These are phyloP conservation scores for Noturus placidus DNA, from an alignment of 2,113 vertebrate genomes.

Conservation along the genomic window DNA sequence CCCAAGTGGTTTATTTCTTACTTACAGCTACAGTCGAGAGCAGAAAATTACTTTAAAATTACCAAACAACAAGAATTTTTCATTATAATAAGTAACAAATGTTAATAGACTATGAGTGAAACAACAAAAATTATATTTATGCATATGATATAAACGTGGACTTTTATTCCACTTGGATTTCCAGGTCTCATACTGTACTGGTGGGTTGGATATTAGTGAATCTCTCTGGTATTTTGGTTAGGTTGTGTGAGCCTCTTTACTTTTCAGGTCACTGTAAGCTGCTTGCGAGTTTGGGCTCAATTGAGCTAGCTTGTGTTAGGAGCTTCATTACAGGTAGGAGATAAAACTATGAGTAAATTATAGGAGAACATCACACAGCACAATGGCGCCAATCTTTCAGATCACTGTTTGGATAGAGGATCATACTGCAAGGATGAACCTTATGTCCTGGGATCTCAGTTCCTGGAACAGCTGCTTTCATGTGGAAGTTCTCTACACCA, in stretches of 20 bases:
- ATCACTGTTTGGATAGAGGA: neutral
- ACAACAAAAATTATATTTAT: neutral
- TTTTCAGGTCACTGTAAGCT: neutral
- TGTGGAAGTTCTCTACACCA: constrained; percentile 81
- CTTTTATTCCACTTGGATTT: neutral
- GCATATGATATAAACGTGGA: neutral
- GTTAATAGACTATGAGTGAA: neutral
- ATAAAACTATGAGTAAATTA: neutral
- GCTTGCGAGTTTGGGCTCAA: neutral
- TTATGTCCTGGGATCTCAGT: constrained; percentile 87
- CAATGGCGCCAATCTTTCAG: neutral
- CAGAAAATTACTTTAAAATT: neutral
- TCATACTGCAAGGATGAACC: constrained; percentile 10
- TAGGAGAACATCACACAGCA: neutral
- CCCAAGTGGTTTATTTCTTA: no score
- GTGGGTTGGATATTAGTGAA: neutral
- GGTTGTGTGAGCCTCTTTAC: neutral
- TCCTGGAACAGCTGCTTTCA: constrained; percentile 91
- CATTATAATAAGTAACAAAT: no score
- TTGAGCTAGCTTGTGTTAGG: neutral
- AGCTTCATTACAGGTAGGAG: neutral
- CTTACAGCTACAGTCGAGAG: neutral
- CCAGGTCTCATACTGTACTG: no score
- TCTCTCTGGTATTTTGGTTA: neutral
- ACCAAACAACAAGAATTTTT: neutral